Evolutionary conservation across 1,140 invertebrate species (phyloP).

Genomic region (Trichonephila clavipes): DNA sequence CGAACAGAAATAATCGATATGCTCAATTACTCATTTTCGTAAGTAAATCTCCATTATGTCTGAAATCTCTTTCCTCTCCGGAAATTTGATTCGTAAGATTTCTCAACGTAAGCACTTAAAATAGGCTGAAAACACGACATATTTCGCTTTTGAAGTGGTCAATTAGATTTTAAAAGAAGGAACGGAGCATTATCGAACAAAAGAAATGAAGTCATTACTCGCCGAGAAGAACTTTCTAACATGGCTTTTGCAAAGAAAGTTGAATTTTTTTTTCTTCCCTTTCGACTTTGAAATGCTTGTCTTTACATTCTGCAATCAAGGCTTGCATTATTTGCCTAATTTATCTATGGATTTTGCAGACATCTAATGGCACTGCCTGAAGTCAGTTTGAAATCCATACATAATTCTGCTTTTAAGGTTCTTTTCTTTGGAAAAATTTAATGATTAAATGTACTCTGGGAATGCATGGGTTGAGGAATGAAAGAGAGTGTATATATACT

Average conservation of each 20-base stretch:
- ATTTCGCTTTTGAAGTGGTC: conserved; percentile 15
- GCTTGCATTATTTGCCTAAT: conserved; percentile 5
- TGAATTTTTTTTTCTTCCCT: background rate
- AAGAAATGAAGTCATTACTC: conserved; percentile 4
- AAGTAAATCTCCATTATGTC: background rate
- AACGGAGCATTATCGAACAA: background rate
- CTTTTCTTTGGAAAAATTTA: background rate
- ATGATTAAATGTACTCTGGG: background rate
- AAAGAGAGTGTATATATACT: background rate
- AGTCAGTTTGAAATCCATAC: background rate
- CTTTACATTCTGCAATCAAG: background rate
- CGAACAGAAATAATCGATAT: background rate
- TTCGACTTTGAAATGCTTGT: background rate
- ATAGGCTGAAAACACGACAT: background rate
- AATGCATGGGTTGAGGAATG: background rate
- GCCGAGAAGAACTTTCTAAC: background rate
- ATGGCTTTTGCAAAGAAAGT: background rate
- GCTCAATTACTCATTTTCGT: background rate
- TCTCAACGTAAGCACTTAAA: background rate
- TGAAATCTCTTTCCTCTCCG: background rate
- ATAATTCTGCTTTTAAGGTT: background rate
- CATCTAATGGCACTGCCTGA: background rate
- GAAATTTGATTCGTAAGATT: background rate
- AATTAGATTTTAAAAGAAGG: background rate
- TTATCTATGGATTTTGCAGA: background rate